Evolutionary conservation across 1,140 invertebrate genomes (phyloP), one percentile per base, ranked within the genome.

Genomic region (Gonatopus flavifemur): DNA sequence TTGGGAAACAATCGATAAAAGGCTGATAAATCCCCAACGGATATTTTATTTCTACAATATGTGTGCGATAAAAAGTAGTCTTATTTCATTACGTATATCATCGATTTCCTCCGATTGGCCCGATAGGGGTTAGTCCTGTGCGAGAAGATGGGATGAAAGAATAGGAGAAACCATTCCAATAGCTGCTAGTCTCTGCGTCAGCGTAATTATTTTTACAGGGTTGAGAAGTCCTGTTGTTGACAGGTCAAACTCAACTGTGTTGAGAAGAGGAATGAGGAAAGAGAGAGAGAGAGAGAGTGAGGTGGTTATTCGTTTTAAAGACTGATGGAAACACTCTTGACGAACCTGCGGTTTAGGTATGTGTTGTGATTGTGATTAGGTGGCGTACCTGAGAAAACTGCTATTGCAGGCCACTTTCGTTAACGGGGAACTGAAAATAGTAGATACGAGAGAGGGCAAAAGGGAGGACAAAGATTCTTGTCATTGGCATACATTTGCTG

Each of bases 121-220:
- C 68, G 73, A 74, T 74, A 63, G 66, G 58, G 59, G 57, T 62
- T 59, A 63, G 64, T 25, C 32, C n/a, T n/a, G 57, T 41, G 41
- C 49, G 59, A 36, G 30, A 40, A 41, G 49, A 38, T 22, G 46
- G 22, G 46, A 25, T 44, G 35, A 35, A 40, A 31, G 54, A 42
- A 55, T 49, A 47, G 37, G 30, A 31, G 59, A 45, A n/a, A 36
- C 33, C 46, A 25, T n/a, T 30, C 40, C 38, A 36, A n/a, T n/a
- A n/a, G n/a, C n/a, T 25, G 37, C 52, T n/a, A 40, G 15, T 43
- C 41, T 20, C 24, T 19, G 30, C 35, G 55, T 60, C 60, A 59
- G 65, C 44, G 68, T 74, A 76, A 74, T 76, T 76, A 76, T 74
- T 76, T 74, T 76, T 72, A 62, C 63, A 62, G 64, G 70, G 69